These are phyloP conservation scores for Apamea monoglypha DNA, from an alignment of 2,888 invertebrate genomes.

Conservation along the genomic window DNA sequence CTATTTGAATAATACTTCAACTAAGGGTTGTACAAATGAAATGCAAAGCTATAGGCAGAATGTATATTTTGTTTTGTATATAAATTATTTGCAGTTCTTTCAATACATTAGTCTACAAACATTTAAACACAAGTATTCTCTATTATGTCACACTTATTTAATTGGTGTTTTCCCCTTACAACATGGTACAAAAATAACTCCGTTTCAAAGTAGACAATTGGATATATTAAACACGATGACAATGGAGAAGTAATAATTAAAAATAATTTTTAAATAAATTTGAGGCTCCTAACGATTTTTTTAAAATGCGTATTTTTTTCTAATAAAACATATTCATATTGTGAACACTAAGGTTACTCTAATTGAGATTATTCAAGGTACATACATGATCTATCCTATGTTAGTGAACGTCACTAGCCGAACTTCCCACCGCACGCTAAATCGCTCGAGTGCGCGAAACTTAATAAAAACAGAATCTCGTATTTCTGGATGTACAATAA, in stretches of 20 bases:
- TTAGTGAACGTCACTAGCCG: slow-evolving; percentile 82
- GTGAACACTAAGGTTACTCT: slow-evolving; percentile 71
- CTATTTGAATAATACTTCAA: neutral
- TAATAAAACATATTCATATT: slow-evolving; percentile 62
- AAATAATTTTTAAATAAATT: slow-evolving; percentile 65
- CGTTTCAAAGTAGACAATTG: slow-evolving; percentile 71
- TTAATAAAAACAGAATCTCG: neutral
- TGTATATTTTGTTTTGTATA: slow-evolving; percentile 88
- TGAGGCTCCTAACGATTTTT: slow-evolving; percentile 67
- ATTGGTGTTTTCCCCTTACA: slow-evolving; percentile 81
- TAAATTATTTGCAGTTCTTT: slow-evolving; percentile 89
- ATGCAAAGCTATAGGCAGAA: slow-evolving; percentile 81
- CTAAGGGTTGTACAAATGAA: slow-evolving; percentile 67
- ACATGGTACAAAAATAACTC: slow-evolving; percentile 83
- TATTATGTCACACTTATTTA: slow-evolving; percentile 88
- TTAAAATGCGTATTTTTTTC: slow-evolving; percentile 51
- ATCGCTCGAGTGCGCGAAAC: slow-evolving; percentile 33
- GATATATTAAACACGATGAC: slow-evolving; percentile 58
- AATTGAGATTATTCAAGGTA: slow-evolving; percentile 89
- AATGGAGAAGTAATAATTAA: slow-evolving; percentile 63
- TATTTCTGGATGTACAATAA: neutral
- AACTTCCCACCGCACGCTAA: slow-evolving; percentile 68
- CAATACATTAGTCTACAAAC: slow-evolving; percentile 84
- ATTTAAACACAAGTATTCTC: slow-evolving; percentile 77
- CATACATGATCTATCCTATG: slow-evolving; percentile 75